Evolutionary conservation across 2,888 invertebrate genomes (phyloP).

Genomic region (Odontomyia ornata): DNA sequence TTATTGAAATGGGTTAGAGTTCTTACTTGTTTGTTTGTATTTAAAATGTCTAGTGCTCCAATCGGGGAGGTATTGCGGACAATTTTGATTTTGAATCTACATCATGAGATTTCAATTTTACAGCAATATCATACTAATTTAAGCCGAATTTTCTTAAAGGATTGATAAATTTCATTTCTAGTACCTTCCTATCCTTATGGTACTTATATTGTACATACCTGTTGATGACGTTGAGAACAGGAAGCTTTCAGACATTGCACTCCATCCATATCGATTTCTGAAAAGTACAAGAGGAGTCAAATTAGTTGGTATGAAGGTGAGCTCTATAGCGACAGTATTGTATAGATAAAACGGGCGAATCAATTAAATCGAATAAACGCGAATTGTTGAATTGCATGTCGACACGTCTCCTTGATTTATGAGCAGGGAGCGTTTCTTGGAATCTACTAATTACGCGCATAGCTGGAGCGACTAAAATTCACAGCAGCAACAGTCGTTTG

Average conservation of each 20-base stretch:
- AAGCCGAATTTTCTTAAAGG: too few relatives aligned
- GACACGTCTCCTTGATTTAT: constrained; percentile 46
- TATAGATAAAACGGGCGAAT: constrained; percentile 3
- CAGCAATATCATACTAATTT: too few relatives aligned
- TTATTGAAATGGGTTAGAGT: too few relatives aligned
- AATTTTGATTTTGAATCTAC: too few relatives aligned
- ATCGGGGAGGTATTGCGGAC: too few relatives aligned
- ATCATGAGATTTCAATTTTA: too few relatives aligned
- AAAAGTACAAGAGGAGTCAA: constrained; percentile 46
- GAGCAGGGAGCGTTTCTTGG: constrained; percentile 7
- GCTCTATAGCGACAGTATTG: constrained; percentile 5
- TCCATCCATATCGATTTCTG: constrained; percentile 74
- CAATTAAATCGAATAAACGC: constrained; percentile 40
- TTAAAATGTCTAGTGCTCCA: too few relatives aligned
- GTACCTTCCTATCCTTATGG: too few relatives aligned
- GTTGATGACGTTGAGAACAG: constrained; percentile 71
- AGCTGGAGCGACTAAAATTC: neutral
- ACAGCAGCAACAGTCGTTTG: constrained; percentile 17
- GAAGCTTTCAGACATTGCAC: constrained; percentile 71
- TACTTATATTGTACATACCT: too few relatives aligned
- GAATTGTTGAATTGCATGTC: constrained; percentile 41
- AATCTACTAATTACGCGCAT: constrained; percentile 47
- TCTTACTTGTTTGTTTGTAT: too few relatives aligned
- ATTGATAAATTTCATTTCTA: too few relatives aligned
- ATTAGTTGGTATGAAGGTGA: constrained; percentile 15